Evolutionary conservation across 1,140 invertebrate species (phyloP), one percentile per base, ranked within the genome.

Genomic region (Rhopalosiphum padi): DNA sequence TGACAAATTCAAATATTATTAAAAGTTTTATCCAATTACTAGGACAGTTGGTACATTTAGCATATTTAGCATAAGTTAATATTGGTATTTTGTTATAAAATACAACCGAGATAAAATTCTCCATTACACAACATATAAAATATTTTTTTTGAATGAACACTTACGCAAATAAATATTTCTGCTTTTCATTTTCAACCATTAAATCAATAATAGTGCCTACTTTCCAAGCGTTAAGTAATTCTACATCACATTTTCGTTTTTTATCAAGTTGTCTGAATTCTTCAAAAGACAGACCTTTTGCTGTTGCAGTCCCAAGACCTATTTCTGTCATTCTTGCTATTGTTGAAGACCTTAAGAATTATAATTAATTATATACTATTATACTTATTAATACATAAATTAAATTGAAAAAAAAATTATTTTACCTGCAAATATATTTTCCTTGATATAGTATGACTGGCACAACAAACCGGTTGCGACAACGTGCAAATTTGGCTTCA

Each of bases 161-260:
- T 97, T 96, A 98, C 97, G 97, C 97, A 95, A 98, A 95, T 92
- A 97, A 97, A 96, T 97, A 98, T 95, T 98, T 98, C 25, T 97
- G 97, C 96, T 98, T 98, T 94, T 98, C 98, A 95, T 98, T 98
- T 95, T 98, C 97, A 6, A 98, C 97, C 98, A 98, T 98, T 68
- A 98, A 96, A 95, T 98, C 97, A 94, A 97, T 96, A 94, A 98
- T 98, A 83, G 97, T 97, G 93, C 96, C 96, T 48, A 98, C 97
- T 94, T 97, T 97, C 46, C 98, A 96, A 7, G 96, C 95, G 95
- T 97, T 97, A 8, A 98, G 95, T 55, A 98, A 95, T 90, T 96
- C 96, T 83, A 98, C 98, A 94, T 98, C 97, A 94, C 97, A 96
- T 94, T 96, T 96, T 93, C 97, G 95, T 53, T 97, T 96, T 95